A percentile compares a stretch with the other conserved stretches of the same genome.
phyloP scores from a whole-genome alignment of 2,797 vertebrate species.

The Artibeus lituratus region DNA sequence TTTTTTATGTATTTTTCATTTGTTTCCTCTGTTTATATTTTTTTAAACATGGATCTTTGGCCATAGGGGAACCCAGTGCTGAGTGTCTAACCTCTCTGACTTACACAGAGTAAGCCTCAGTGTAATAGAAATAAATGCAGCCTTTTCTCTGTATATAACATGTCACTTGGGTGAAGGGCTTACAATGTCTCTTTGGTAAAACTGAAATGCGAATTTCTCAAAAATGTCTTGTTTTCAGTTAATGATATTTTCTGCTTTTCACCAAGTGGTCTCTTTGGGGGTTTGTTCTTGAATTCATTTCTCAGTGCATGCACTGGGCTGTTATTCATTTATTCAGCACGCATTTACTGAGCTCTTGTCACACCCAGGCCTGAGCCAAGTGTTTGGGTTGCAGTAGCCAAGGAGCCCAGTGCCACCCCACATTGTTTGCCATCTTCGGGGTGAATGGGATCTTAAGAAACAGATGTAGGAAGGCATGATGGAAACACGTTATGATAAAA shows the following conservation, averaged over 20 bases:
- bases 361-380: neutral
- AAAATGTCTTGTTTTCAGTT: slow-evolving; percentile 69
- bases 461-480: neutral
- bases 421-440: fast-evolving
- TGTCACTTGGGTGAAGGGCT: slow-evolving; percentile 56
- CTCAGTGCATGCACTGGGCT: neutral
- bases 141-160: slow-evolving; percentile 52
- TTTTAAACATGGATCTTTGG: neutral
- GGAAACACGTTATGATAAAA: neutral
- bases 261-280: slow-evolving; percentile 67
- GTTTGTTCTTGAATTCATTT: slow-evolving; percentile 60
- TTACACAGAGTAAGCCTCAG: slow-evolving; percentile 7
- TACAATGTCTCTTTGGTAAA: slow-evolving; percentile 58
- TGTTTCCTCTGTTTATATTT: neutral
- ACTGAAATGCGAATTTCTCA: slow-evolving; percentile 55
- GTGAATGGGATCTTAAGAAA: neutral
- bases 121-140: slow-evolving; percentile 54
- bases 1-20: neutral
- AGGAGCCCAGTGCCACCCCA: neutral
- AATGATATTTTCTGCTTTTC: slow-evolving; percentile 67
- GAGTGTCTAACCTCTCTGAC: slow-evolving; percentile 16
- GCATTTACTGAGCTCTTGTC: neutral
- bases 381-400: neutral
- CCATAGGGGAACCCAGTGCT: slow-evolving; percentile 13
- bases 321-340: neutral